Conservation (phyloP, 2,113 vertebrate species). For the Rhinogobius similis region DNA sequence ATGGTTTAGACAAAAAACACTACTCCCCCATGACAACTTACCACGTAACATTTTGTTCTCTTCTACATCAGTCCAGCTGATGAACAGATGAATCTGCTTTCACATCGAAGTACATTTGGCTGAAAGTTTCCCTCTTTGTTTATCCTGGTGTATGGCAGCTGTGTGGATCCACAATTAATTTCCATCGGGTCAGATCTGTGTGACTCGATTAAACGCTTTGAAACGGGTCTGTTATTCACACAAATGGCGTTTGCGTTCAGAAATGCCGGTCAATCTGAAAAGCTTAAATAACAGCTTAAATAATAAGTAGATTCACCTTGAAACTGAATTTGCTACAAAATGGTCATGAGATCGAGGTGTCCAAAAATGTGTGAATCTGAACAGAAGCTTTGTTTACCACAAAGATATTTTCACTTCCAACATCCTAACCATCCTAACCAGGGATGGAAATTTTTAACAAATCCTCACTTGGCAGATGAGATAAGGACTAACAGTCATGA, state of each 20-base stretch:
- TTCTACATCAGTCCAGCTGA: too few relatives aligned
- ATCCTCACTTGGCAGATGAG: background rate
- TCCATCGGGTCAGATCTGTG: too few relatives aligned
- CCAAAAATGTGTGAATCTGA: constrained; percentile 3
- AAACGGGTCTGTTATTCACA: background rate
- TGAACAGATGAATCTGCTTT: background rate
- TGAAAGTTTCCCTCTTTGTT: background rate
- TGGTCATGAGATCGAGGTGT: too few relatives aligned
- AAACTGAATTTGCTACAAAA: too few relatives aligned
- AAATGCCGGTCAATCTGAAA: background rate
- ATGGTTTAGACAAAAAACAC: too few relatives aligned
- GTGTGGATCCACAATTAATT: too few relatives aligned
- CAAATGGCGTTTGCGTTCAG: background rate
- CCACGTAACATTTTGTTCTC: too few relatives aligned
- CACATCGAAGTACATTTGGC: background rate
- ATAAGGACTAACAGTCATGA: too few relatives aligned
- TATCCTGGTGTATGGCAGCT: background rate
- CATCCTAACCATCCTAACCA: too few relatives aligned
- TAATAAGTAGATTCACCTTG: too few relatives aligned
- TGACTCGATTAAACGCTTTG: background rate
- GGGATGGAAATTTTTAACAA: background rate
- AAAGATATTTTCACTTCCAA: constrained; percentile 3
- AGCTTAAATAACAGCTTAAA: too few relatives aligned
- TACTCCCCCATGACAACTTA: too few relatives aligned
- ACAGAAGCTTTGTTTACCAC: background rate